Base-by-base conservation (phyloP, 1,140 invertebrate species). In the Eriosoma lanigerum region DNA sequence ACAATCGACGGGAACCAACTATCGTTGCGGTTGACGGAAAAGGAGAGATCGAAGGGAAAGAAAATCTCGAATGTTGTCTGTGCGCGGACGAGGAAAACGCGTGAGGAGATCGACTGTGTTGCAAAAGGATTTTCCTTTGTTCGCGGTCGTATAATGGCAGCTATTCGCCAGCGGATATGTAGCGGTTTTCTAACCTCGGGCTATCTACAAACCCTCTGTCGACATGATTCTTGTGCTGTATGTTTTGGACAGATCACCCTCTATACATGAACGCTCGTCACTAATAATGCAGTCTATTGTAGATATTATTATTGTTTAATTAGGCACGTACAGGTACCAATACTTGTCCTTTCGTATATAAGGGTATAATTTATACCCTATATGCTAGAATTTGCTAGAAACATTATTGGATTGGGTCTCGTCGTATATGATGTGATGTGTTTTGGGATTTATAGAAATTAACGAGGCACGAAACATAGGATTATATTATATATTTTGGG, bases 121-220 rank as follows among this genome's bases (percentile, higher is more conserved):
- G 52, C 29, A 38, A 52, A 58, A 58, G 17, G 52, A 75, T 58
- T 38, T 38, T 58, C 72, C 52, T 75, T 75, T 58, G 72, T 75
- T 54, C 72, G 52, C 29, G 24, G 48, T 54, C 52, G 72, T 38
- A 75, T 75, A 75, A 75, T 75, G 72, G 48, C 72, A 75, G 72
- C 38, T 75, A 75, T 75, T 19, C 12, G 72, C 24, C 50, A 48
- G 12, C 54, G 72, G 72, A 38, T 46, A n/a, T n/a, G 38, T 68
- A 46, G n/a, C 64, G 38, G 38, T 46, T 66, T 6, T 19, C 38
- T 3, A 68, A 38, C 52, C 29, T n/a, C 32, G 2, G 21, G 48
- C 38, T 10, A 44, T 48, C n/a, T 58, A 58, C n/a, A n/a, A n/a
- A n/a, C 54, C 5, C 19, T 56, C 5, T 12, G 8, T 32, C 62